Percentiles rank a stretch among this genome's conserved stretches.
These are phyloP conservation scores for Seira musarum DNA, from an alignment of 2,888 invertebrate species.

Conservation along the genomic window DNA sequence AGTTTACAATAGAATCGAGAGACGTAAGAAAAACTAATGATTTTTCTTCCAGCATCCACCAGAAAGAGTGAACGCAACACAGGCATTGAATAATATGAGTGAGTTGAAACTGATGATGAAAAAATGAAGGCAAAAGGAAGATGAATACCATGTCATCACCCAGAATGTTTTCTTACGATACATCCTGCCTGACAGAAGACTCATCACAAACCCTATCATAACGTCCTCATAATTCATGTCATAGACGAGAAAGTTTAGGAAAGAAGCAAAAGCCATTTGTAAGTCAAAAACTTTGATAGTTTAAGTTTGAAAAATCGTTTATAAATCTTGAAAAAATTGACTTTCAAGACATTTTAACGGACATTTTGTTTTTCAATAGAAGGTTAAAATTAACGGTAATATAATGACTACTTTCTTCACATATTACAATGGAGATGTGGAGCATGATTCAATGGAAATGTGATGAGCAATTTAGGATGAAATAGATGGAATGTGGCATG, in stretches of 20 bases:
- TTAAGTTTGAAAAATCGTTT: not conserved
- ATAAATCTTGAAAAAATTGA: not conserved
- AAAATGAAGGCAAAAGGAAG: conserved; percentile 43
- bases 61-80: too few species aligned
- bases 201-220: conserved; percentile 60
- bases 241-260: conserved; percentile 6
- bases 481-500: too few species aligned
- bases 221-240: conserved; percentile 60
- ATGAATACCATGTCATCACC: conserved; percentile 60
- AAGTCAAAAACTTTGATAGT: not conserved
- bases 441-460: too few species aligned
- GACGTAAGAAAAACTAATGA: too few species aligned
- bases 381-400: too few species aligned
- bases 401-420: too few species aligned
- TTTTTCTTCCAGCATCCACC: too few species aligned
- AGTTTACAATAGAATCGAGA: too few species aligned
- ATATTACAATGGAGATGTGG: too few species aligned
- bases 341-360: not conserved
- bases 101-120: conserved; percentile 19
- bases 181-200: conserved; percentile 66
- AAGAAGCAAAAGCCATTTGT: not conserved
- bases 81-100: too few species aligned
- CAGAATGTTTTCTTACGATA: conserved; percentile 67
- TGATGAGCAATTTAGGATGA: too few species aligned
- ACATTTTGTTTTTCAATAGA: not conserved